phyloP scores from a whole-genome alignment of 1,140 invertebrate species.

The Hyles vespertilio region DNA sequence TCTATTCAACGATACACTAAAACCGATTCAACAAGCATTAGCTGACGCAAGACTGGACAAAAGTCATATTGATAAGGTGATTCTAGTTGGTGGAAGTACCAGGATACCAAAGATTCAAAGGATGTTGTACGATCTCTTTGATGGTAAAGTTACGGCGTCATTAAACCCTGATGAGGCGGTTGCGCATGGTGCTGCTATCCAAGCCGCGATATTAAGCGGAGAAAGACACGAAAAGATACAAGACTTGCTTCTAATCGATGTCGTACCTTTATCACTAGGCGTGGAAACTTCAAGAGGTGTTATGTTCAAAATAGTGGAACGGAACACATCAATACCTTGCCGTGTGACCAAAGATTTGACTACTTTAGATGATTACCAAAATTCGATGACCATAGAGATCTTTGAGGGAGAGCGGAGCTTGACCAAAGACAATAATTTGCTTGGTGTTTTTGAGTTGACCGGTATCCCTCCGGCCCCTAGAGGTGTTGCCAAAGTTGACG shows the following conservation, averaged over 20 bases:
- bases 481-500: conserved; percentile 47
- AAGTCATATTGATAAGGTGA: conserved; percentile 79
- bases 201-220: conserved; percentile 69
- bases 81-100: conserved; percentile 84
- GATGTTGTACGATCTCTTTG: conserved; percentile 66
- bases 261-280: conserved; percentile 77
- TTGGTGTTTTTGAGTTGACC: conserved; percentile 47
- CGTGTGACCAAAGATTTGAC: conserved; percentile 48
- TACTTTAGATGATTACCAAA: conserved; percentile 54
- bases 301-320: conserved; percentile 79
- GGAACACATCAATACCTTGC: conserved; percentile 83
- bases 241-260: conserved; percentile 74
- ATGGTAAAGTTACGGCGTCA: conserved; percentile 59
- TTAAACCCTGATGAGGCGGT: conserved; percentile 75
- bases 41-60: conserved; percentile 81
- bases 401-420: conserved; percentile 54
- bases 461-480: conserved; percentile 51
- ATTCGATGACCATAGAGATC: conserved; percentile 51
- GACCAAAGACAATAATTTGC: conserved; percentile 50
- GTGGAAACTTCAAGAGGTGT: conserved; percentile 78
- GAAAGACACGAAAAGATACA: conserved; percentile 68
- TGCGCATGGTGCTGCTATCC: conserved; percentile 71
- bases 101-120: conserved; percentile 76
- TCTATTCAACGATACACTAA: conserved; percentile 64
- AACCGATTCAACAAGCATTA: conserved; percentile 69